Base-by-base conservation (phyloP, 2,113 vertebrate species). In the Brachypodius melanocephalos region DNA sequence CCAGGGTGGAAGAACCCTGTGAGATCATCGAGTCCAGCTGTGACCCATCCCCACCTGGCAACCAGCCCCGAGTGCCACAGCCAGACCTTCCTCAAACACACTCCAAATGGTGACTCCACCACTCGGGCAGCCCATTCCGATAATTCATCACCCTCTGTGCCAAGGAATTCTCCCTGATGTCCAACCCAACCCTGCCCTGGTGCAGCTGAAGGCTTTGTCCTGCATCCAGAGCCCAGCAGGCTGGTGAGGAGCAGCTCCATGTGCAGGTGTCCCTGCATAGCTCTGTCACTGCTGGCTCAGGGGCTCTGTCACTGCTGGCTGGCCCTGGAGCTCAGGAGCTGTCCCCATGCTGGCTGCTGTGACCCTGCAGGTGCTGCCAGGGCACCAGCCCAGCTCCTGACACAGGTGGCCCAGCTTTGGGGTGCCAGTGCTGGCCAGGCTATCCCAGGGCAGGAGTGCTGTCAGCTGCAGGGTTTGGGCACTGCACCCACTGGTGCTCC, bases 141-240 rank as follows among this genome's bases (percentile, higher is more conserved):
- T 0, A 3, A 0, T 34, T 6, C 0, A 46, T 2, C 57, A 3
- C 40, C 29, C 16, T 21, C 34, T 5, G 10, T 26, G 75, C 20
- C 9, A 8, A 2, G 10, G 34, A 10, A 57, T 22, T 10, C 49
- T 6, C 21, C 9, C 11, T 2, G 0, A 25, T 18, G 17, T 2
- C 57, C 49, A 9, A 5, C 34, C 13, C 15, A 21, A 42, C 15
- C 25, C 42, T 42, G 5, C 34, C 34, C 42, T 34, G 55, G 14
- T 12, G 48, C 14, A 22, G 38, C 45, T 52, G 7, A 14, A 14
- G 13, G 19, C n/a, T 42, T 7, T n/a, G 55, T 40, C 28, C 40
- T 40, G 19, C 5, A 0, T 3, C 26, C 48, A 67, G 80, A 14
- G 5, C 65, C 17, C 10, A 15, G 42, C 9, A 36, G 68, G 62